Conservation (phyloP, 2,113 vertebrate genomes). For the Microtus oregoni region DNA sequence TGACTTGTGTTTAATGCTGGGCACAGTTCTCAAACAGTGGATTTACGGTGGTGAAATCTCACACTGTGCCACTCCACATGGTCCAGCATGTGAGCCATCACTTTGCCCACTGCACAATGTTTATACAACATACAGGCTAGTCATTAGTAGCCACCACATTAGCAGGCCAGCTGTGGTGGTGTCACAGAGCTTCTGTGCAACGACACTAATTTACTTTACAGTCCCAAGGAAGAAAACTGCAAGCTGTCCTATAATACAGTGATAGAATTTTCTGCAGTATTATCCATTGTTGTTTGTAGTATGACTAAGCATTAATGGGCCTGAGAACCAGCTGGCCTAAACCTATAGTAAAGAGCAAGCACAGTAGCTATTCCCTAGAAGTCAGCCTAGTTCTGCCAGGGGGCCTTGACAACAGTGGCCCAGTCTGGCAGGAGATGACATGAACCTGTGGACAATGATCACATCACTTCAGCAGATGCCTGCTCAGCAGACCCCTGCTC, state of each 20-base stretch:
- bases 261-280: neutral
- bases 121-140: neutral
- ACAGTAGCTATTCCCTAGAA: too few species aligned
- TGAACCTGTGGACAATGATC: too few species aligned
- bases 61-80: too few species aligned
- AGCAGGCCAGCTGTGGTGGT: neutral
- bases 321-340: too few species aligned
- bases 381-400: too few species aligned
- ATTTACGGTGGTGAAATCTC: neutral
- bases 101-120: neutral
- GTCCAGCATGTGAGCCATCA: neutral
- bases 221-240: neutral
- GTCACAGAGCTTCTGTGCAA: neutral
- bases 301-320: too few species aligned
- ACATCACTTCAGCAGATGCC: too few species aligned
- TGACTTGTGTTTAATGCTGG: neutral
- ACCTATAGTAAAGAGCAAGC: too few species aligned
- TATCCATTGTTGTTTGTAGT: neutral
- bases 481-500: too few species aligned
- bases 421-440: too few species aligned
- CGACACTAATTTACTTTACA: neutral
- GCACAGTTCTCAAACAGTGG: neutral
- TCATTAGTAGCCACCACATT: neutral
- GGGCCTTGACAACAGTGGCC: too few species aligned
- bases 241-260: neutral